A percentile compares a stretch with the other conserved stretches of the same genome.
Evolutionary conservation across 1,140 invertebrate species (phyloP).

Genomic region (Panulirus ornatus): DNA sequence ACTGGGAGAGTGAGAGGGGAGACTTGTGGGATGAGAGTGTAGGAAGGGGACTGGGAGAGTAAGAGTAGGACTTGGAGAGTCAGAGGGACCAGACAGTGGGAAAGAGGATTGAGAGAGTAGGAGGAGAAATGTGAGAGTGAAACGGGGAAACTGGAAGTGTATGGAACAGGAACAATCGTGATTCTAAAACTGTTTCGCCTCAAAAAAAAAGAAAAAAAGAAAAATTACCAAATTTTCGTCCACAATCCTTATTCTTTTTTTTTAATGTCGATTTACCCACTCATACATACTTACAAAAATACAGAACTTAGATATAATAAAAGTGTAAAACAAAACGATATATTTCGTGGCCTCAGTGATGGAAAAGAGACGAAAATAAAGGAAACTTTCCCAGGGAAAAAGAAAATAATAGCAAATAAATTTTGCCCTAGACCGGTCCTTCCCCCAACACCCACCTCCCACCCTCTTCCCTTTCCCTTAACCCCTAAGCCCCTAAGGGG

Average conservation of each 20-base stretch:
- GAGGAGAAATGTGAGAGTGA: neutral
- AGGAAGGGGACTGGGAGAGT: neutral
- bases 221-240: too few species aligned
- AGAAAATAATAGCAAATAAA: conserved; percentile 59
- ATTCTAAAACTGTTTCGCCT: too few species aligned
- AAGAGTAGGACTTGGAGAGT: neutral
- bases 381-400: too few species aligned
- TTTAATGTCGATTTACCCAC: neutral
- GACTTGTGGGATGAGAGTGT: neutral
- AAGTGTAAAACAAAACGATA: too few species aligned
- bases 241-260: neutral
- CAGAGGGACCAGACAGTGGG: neutral
- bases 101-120: neutral
- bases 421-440: neutral
- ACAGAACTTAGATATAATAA: too few species aligned
- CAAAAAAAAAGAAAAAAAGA: too few species aligned
- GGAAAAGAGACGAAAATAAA: conserved; percentile 30
- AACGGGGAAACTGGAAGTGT: neutral
- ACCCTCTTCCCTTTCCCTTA: conserved; percentile 12
- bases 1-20: neutral
- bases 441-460: neutral
- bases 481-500: conserved; percentile 22
- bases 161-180: too few species aligned
- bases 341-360: too few species aligned
- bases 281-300: too few species aligned